Evolutionary conservation across 2,888 invertebrate genomes (phyloP).

Genomic region (Pardosa pseudoannulata): DNA sequence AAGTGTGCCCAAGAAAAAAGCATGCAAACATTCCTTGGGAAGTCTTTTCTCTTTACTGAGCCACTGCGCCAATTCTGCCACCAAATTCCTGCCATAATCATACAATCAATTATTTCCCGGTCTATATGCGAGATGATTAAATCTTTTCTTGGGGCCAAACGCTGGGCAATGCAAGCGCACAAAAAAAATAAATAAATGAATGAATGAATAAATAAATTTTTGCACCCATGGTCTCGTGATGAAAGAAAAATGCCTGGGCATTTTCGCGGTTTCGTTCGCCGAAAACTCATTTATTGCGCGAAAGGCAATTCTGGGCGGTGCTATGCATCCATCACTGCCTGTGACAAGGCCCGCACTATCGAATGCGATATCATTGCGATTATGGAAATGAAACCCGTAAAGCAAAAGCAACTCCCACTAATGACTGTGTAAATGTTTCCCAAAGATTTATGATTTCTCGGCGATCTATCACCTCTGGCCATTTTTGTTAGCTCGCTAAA

Average conservation of each 20-base stretch:
- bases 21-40: not conserved
- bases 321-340: constrained; percentile 51
- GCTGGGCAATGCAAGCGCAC: not conserved
- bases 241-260: constrained; percentile 42
- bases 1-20: no score
- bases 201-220: not conserved
- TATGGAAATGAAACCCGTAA: constrained; percentile 62
- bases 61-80: not conserved
- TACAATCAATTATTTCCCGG: not conserved
- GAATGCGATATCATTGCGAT: constrained; percentile 30
- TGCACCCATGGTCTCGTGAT: not conserved
- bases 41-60: not conserved
- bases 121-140: not conserved
- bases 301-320: constrained; percentile 43
- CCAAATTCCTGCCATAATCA: not conserved
- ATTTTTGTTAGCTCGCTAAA: constrained; percentile 5
- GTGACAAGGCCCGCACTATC: constrained; percentile 30
- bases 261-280: constrained; percentile 43
- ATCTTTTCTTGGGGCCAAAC: not conserved
- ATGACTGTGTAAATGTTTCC: constrained; percentile 60
- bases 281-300: constrained; percentile 9
- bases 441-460: constrained; percentile 52
- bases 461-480: constrained; percentile 47
- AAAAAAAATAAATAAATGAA: not conserved
- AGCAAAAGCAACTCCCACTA: constrained; percentile 60